These are phyloP conservation scores for Ceratothoa steindachneri DNA, from an alignment of 2,888 invertebrate species.

Conservation along the genomic window DNA sequence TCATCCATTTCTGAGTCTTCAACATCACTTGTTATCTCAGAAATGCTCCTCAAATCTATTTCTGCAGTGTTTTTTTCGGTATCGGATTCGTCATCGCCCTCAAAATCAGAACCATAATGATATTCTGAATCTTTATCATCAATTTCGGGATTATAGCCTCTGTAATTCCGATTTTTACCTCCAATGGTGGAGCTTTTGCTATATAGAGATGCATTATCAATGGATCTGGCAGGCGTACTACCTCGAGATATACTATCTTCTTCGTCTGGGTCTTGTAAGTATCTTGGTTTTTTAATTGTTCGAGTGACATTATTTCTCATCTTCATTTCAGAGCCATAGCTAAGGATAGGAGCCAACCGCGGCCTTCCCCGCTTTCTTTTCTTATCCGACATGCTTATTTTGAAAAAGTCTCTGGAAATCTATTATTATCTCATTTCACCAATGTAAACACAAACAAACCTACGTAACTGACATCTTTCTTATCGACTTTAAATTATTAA, in stretches of 20 bases:
- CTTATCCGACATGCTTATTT: slow-evolving; percentile 39
- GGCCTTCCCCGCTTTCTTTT: slow-evolving; percentile 45
- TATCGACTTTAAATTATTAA: slow-evolving; percentile 38
- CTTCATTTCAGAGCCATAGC: slow-evolving; percentile 40
- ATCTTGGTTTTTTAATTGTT: slow-evolving; percentile 80
- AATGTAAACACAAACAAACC: slow-evolving; percentile 46
- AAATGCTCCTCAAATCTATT: slow-evolving; percentile 18
- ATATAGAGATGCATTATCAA: slow-evolving; percentile 10
- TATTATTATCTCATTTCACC: slow-evolving; percentile 4
- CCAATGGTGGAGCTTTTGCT: background rate
- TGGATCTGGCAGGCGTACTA: slow-evolving; percentile 13
- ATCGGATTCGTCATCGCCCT: slow-evolving; percentile 66
- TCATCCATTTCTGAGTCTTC: slow-evolving; percentile 29
- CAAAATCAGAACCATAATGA: slow-evolving; percentile 89
- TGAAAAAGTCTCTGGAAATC: background rate
- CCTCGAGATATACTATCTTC: slow-evolving; percentile 34
- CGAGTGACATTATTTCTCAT: slow-evolving; percentile 45
- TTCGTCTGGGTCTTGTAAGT: slow-evolving; percentile 65
- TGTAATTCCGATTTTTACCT: slow-evolving; percentile 26
- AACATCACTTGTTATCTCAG: slow-evolving; percentile 28
- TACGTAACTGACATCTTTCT: slow-evolving; percentile 36
- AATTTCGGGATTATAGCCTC: slow-evolving; percentile 71
- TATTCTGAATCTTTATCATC: slow-evolving; percentile 83
- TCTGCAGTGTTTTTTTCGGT: slow-evolving; percentile 59
- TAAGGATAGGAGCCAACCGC: slow-evolving; percentile 33